Conservation (phyloP, 2,113 vertebrate species). For the human (Homo sapiens) region GRCh38 chr9:73574501-73575000, state of each 20-base stretch:
- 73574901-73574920: conserved; percentile 23
- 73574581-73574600: background rate
- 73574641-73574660: conserved; percentile 1
- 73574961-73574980: background rate
- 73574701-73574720: conserved; percentile 41
- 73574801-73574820: background rate
- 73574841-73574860: background rate
- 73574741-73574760: background rate
- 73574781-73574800: conserved; percentile 35
- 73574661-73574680: background rate
- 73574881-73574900: conserved; percentile 47
- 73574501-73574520: background rate
- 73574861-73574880: conserved; percentile 16
- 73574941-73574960: background rate
- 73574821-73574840: conserved; percentile 21
- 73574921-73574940: background rate
- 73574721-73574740: conserved; percentile 33
- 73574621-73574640: conserved; percentile 17
- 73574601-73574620: conserved; percentile 30
- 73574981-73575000: background rate
- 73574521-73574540: background rate
- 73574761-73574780: conserved; percentile 8
- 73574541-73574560: background rate
- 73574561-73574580: background rate
- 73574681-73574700: background rate